Evolutionary conservation across 2,797 vertebrate species (phyloP), one percentile per base, ranked within the genome.

Genomic region (Mionectes olivaceus): DNA sequence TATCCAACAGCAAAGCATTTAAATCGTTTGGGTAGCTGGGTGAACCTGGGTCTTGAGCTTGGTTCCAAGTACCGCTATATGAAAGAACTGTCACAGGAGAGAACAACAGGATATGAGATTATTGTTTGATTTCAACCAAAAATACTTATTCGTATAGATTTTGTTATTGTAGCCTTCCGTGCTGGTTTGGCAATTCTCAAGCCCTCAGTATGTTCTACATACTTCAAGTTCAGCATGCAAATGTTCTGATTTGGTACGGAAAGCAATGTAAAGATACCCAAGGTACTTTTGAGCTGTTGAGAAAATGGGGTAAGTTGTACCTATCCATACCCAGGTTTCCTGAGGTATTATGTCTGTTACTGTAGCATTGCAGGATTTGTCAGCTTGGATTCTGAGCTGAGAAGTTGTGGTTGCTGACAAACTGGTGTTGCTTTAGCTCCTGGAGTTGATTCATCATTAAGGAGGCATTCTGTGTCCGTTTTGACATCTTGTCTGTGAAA

Each of bases 101-200:
- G 25, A 28, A 5, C 0, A 13, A 25, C 23, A 25, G 2, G 1
- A 10, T 22, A 11, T 0, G 17, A 28, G 5, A 3, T 56, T 33
- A 19, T 16, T 11, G 64, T 33, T 93, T 33, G 7, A 9, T 80
- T 67, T 67, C 37, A 27, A 14, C 19, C 7, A 35, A 21, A 50
- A 61, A 4, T 32, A 15, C 22, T 43, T 19, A 5, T 14, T 39
- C 8, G 1, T 9, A 3, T 30, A 30, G 47, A 5, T 19, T 30
- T 23, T 35, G 12, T 47, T 52, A 1, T 2, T 21, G 70, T 41
- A 50, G 43, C 39, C 16, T 83, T 57, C 44, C 2, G 0, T 43
- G 19, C 13, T 41, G 25, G 4, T 52, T 43, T 82, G 37, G 64
- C 49, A 8, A 0, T 71, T 76, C 35, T 11, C 2, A 1, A 30